A percentile compares a stretch with the other conserved stretches of the same genome.
Conservation (phyloP, 2,888 invertebrate genomes). For the Andrena hattorfiana region DNA sequence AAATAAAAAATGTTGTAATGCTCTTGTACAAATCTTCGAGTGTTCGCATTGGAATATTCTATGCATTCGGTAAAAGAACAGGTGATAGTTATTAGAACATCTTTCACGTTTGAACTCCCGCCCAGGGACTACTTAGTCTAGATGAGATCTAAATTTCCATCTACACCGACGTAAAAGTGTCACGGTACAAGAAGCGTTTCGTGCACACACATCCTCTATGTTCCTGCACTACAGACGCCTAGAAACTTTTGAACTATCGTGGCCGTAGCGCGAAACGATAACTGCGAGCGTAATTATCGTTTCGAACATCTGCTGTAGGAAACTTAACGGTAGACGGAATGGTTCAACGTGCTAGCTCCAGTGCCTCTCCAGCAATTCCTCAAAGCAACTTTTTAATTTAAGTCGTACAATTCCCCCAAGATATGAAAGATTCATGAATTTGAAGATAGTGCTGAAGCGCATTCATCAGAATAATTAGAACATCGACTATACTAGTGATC, state of each 20-base stretch:
- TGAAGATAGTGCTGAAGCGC: not conserved
- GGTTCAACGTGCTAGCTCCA: slow-evolving; percentile 10
- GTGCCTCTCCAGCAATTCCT: not conserved
- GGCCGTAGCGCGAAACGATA: slow-evolving; percentile 27
- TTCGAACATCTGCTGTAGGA: slow-evolving; percentile 41
- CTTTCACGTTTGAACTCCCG: too few species aligned
- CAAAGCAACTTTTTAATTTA: not conserved
- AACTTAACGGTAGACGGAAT: slow-evolving; percentile 38
- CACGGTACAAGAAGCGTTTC: slow-evolving; percentile 21
- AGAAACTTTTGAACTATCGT: slow-evolving; percentile 18
- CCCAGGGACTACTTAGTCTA: too few species aligned
- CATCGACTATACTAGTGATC: not conserved
- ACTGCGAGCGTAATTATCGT: slow-evolving; percentile 39
- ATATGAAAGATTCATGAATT: not conserved
- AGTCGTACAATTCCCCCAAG: not conserved
- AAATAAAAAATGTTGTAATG: too few species aligned
- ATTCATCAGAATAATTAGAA: not conserved
- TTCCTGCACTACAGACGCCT: slow-evolving; percentile 1
- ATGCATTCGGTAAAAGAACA: too few species aligned
- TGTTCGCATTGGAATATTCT: too few species aligned
- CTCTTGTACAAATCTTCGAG: too few species aligned
- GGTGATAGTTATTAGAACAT: too few species aligned
- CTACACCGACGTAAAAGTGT: slow-evolving; percentile 10
- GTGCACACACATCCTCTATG: slow-evolving; percentile 23
- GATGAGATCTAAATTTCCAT: not conserved